Evolutionary conservation across 2,888 invertebrate species (phyloP).

Genomic region (Thymelicus lineola): DNA sequence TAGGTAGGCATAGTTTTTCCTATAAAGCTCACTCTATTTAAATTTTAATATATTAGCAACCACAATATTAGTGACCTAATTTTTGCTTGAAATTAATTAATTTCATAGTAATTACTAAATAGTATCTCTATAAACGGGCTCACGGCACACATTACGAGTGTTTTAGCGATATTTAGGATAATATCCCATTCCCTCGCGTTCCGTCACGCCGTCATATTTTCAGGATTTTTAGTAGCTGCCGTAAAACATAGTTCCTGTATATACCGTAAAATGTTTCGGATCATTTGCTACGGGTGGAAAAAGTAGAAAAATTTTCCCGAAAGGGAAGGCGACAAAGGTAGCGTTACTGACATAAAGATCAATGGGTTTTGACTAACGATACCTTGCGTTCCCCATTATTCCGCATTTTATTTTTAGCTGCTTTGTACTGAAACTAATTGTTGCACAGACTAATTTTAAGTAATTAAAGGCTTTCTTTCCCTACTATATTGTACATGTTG

Average conservation of each 20-base stretch:
- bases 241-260: constrained; percentile 32
- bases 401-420: background rate
- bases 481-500: no score
- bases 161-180: constrained; percentile 26
- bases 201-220: constrained; percentile 29
- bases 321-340: constrained; percentile 31
- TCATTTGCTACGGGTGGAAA: constrained; percentile 24
- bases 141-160: constrained; percentile 1
- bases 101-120: background rate
- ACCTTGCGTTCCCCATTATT: constrained; percentile 5
- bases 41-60: no score
- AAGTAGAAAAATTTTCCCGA: constrained; percentile 13
- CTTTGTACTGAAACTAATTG: background rate
- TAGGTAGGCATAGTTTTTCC: no score
- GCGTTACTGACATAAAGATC: constrained; percentile 23
- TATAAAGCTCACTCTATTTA: no score
- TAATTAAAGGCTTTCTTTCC: no score
- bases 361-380: constrained; percentile 23
- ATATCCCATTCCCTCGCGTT: constrained; percentile 21
- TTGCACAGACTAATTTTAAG: no score
- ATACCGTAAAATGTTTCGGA: constrained; percentile 35
- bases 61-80: no score
- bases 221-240: constrained; percentile 33
- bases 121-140: background rate
- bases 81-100: no score